Evolutionary conservation across 1,140 invertebrate species (phyloP), one percentile per base, ranked within the genome.

Genomic region (Ditylenchus dipsaci): DNA sequence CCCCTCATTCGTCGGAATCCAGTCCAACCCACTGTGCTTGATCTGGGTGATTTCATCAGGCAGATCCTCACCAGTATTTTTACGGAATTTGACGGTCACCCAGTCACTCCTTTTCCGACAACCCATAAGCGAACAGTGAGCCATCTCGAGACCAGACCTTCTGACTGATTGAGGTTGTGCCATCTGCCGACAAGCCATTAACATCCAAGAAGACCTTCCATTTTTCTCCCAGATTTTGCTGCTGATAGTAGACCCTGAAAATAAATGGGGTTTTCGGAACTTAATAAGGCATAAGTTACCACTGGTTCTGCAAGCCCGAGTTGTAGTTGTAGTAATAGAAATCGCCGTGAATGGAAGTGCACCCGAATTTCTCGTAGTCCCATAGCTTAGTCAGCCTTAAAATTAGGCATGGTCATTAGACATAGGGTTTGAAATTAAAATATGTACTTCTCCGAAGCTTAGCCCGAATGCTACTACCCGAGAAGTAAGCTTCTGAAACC

Each of bases 221-320:
- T n/a, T 64, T 96, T 83, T 7, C 87, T n/a, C n/a, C n/a, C n/a
- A n/a, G 86, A 71, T 93, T 89, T 87, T 93, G 91, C 11, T n/a
- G n/a, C n/a, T 92, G 88, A 86, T 95, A 97, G 67, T 95, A 84
- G 9, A 97, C 93, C 87, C 92, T 95, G 72, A 75, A 77, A 43
- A n/a, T n/a, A n/a, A 17, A 13, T 1, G 49, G 26, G 60, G 15
- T 0, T 17, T 3, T 17, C 15, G 75, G 1, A 67, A 13, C 15
- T 70, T 13, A 42, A n/a, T n/a, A 57, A 71, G n/a, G n/a, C 49
- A 19, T 11, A 30, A 72, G 77, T 82, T 92, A n/a, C 91, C 90
- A 91, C 84, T 96, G 93, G 84, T 96, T 95, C 85, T 96, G 92
- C 23, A 96, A 86, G n/a, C 95, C n/a, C 95, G 29, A 89, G 84